Evolutionary conservation across 2,888 invertebrate species (phyloP), one percentile per base, ranked within the genome.

Genomic region (Cenopis cana): DNA sequence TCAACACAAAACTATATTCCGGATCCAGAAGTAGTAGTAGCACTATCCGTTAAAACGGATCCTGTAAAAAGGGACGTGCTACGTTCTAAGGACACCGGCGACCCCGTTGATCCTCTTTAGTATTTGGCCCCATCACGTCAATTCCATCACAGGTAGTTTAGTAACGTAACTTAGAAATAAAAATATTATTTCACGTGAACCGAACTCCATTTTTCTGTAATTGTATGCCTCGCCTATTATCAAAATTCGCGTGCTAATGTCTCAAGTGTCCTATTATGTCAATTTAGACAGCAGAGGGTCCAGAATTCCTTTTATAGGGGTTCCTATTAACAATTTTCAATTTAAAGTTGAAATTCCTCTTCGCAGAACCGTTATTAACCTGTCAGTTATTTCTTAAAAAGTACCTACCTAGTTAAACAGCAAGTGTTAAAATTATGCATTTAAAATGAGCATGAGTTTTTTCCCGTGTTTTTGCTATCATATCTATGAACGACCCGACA

Each of bases 251-350:
- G 18, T 17, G 46, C 55, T 49, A 18, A 68, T 33, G 59, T 38
- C 38, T 24, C 9, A 41, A 68, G 24, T 41, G 46, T 38, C 5
- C 10, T 64, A 17, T 38, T 11, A 2, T 33, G 38, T 41, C 17
- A 33, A 33, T 68, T 36, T 46, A 18, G 46, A 46, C 61, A 61
- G 54, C 46, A 24, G 38, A 52, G 68, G 68, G 54, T 54, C 54
- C 33, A 29, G 61, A 46, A 41, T 20, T 24, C n/a, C n/a, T 33
- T 60, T 68, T 52, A 50, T 36, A 8, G 2, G 36, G 38, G n/a
- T 33, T 18, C 20, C 55, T 49, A 54, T 20, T 38, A 60, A 52
- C 68, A 61, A 68, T 54, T 68, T 20, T 18, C n/a, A 14, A 54
- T 20, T 64, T 38, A 11, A 60, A 55, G 55, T 49, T 41, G 41